A percentile compares a stretch with the other conserved stretches of the same genome.
phyloP scores from a whole-genome alignment of 2,888 invertebrate genomes.

The Resseliella maxima region DNA sequence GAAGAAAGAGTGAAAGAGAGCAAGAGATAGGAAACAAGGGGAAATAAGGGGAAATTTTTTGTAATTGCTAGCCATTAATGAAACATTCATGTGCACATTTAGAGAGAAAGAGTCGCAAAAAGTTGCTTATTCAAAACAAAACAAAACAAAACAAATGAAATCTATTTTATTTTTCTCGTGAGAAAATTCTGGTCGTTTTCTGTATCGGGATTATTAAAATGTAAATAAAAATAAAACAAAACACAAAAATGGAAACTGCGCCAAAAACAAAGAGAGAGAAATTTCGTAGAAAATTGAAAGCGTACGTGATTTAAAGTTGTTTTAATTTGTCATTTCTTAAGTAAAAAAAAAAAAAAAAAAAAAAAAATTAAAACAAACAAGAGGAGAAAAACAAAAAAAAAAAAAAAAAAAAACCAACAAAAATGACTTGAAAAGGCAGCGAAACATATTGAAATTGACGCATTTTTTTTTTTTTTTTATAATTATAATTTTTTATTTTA shows the following conservation, averaged over 20 bases:
- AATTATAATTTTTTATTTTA: no score
- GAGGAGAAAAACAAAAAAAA: neutral
- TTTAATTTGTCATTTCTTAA: neutral
- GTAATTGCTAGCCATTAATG: conserved; percentile 7
- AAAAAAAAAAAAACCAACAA: neutral
- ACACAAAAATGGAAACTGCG: neutral
- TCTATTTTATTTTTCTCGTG: neutral
- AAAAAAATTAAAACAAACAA: neutral
- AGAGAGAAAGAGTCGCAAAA: neutral
- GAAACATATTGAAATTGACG: neutral
- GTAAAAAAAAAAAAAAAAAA: neutral
- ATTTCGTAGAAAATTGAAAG: neutral
- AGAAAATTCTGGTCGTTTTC: neutral
- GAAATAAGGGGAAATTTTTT: neutral
- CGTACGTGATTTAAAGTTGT: conserved; percentile 19
- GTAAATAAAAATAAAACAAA: neutral
- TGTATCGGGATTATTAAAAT: conserved; percentile 2
- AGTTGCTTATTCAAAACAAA: neutral
- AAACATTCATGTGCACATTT: conserved; percentile 34
- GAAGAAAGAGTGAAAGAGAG: neutral
- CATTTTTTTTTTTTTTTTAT: conserved; percentile 6
- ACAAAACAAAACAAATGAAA: neutral
- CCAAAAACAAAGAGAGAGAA: neutral
- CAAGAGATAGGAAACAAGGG: neutral
- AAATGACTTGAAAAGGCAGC: conserved; percentile 40